Conservation (phyloP, 2,888 invertebrate species). For the Epiblema foenella region DNA sequence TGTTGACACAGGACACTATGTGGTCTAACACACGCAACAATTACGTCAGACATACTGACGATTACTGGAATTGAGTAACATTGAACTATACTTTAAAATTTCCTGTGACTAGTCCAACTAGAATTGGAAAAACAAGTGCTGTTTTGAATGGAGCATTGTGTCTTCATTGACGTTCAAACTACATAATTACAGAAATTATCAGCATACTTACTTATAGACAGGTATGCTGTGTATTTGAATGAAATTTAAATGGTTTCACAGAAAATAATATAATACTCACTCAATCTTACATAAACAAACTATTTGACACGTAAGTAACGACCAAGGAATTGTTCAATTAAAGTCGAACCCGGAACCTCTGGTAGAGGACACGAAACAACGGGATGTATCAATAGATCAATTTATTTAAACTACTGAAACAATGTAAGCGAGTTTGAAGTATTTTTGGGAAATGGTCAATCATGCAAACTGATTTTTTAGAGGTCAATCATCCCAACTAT, state of each 20-base stretch:
- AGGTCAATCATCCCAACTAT: too few relatives aligned
- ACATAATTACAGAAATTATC: too few relatives aligned
- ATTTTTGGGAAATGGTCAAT: too few relatives aligned
- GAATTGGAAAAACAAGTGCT: background rate
- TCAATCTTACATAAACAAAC: too few relatives aligned
- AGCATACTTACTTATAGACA: too few relatives aligned
- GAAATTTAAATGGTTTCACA: too few relatives aligned
- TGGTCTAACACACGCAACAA: conserved; percentile 1
- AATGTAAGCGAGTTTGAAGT: too few relatives aligned
- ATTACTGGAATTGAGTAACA: conserved; percentile 1
- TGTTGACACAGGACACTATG: conserved; percentile 39
- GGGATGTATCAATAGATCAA: conserved; percentile 10
- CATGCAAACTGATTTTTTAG: too few relatives aligned
- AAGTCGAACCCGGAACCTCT: conserved; percentile 16
- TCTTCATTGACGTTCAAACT: too few relatives aligned
- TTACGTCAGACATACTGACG: conserved; percentile 28
- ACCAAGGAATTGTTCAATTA: conserved; percentile 8
- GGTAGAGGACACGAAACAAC: background rate
- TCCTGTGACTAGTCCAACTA: background rate
- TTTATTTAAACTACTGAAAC: background rate
- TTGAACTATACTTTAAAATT: background rate
- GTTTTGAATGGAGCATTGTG: too few relatives aligned
- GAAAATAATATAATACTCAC: too few relatives aligned
- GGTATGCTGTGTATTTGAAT: too few relatives aligned
- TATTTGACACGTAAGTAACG: background rate